Conservation (phyloP, 2,888 invertebrate genomes). For the Torymus tubicola region DNA sequence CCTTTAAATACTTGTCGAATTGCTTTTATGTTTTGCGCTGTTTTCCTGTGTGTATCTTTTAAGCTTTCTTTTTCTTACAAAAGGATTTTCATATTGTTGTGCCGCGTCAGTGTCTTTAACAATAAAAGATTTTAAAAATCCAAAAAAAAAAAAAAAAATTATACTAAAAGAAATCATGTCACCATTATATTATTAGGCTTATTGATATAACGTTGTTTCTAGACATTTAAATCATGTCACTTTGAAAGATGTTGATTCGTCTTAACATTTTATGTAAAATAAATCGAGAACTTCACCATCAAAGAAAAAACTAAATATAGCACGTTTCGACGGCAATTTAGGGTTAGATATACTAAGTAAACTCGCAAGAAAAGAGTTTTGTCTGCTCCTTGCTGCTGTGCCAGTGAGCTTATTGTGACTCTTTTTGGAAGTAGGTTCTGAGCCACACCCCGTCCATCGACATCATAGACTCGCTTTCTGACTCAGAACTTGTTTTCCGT, state of each 20-base stretch:
- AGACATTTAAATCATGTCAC: slow-evolving; percentile 45
- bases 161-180: slow-evolving; percentile 49
- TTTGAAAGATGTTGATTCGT: slow-evolving; percentile 50
- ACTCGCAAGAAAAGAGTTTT: slow-evolving; percentile 13
- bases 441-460: slow-evolving; percentile 45
- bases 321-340: slow-evolving; percentile 34
- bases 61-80: slow-evolving; percentile 59
- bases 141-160: slow-evolving; percentile 3
- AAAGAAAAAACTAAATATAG: slow-evolving; percentile 36
- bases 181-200: slow-evolving; percentile 51
- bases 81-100: slow-evolving; percentile 62
- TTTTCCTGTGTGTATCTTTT: slow-evolving; percentile 15
- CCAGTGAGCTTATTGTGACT: not conserved
- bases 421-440: slow-evolving; percentile 41
- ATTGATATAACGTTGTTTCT: slow-evolving; percentile 46
- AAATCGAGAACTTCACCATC: slow-evolving; percentile 41
- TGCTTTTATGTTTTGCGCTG: slow-evolving; percentile 31
- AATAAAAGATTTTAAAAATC: slow-evolving; percentile 45
- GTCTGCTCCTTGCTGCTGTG: slow-evolving; percentile 15
- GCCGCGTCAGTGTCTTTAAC: slow-evolving; percentile 62
- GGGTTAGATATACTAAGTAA: slow-evolving; percentile 45
- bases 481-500: slow-evolving; percentile 38
- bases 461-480: slow-evolving; percentile 22
- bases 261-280: slow-evolving; percentile 47
- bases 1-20: slow-evolving; percentile 29